Percentiles rank a stretch among this genome's conserved stretches.
phyloP scores from a whole-genome alignment of 2,797 vertebrate genomes.

The Pagetopsis macropterus region DNA sequence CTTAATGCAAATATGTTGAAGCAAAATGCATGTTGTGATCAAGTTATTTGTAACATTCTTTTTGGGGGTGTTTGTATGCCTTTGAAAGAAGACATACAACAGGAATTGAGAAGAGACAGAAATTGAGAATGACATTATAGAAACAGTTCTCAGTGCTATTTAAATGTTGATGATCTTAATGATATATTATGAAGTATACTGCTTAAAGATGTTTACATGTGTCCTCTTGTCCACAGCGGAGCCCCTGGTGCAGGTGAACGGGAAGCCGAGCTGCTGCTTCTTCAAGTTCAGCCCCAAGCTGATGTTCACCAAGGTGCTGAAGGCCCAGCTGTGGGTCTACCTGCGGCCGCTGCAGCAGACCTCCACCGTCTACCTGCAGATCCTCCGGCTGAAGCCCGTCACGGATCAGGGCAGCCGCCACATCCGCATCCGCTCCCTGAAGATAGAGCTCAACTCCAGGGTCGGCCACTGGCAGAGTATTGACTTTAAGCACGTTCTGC shows the following conservation, averaged over 20 bases:
- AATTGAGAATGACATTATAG: not conserved
- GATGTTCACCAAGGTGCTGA: slow-evolving; percentile 99
- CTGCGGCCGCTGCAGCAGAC: slow-evolving; percentile 95
- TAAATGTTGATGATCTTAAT: not conserved
- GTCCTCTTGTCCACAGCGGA: slow-evolving; percentile 85
- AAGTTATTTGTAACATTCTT: not conserved
- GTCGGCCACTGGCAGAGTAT: slow-evolving; percentile 98
- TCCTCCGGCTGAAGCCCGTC: slow-evolving; percentile 95
- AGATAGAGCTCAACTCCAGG: slow-evolving; percentile 95
- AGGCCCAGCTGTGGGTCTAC: slow-evolving; percentile 99
- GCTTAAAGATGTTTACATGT: slow-evolving; percentile 4
- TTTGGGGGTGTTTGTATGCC: not conserved
- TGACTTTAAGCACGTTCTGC: slow-evolving; percentile 98
- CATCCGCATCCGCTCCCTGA: slow-evolving; percentile 97
- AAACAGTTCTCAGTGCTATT: not conserved
- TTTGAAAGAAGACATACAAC: not conserved
- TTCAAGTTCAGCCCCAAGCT: slow-evolving; percentile 99
- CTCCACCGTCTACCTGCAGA: slow-evolving; percentile 97
- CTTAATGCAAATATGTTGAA: not conserved
- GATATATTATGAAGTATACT: not conserved
- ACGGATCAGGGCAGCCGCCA: slow-evolving; percentile 94
- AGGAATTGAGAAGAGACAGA: not conserved
- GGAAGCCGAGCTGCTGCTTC: slow-evolving; percentile 97
- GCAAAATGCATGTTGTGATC: not conserved
- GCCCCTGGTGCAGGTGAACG: slow-evolving; percentile 94